Base-by-base conservation (phyloP, 2,113 vertebrate species). In the Centropus unirufus region DNA sequence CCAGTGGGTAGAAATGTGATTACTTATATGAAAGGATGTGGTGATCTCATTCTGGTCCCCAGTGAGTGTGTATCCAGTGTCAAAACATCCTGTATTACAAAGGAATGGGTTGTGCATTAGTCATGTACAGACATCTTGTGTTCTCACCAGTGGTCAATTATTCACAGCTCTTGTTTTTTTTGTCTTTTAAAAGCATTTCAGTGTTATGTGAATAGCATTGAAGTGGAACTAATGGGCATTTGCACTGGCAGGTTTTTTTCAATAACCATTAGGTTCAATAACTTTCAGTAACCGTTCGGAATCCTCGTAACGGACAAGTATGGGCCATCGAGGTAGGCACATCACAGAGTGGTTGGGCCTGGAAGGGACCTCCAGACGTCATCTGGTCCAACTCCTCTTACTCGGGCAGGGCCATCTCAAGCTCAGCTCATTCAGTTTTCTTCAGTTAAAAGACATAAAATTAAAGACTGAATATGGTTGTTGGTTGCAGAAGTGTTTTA, bases 151-250 rank as follows among this genome's bases (percentile, higher is more conserved):
- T 49, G 76, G 54, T 82, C 80, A 74, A 17, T 93, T 85, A 85
- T 69, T 89, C 84, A 78, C 55, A 44, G 55, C 80, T 91, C 74
- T 78, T 20, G 0, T 27, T 68, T 36, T 36, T 86, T 78, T 79
- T 74, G 67, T 27, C 57, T 66, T 90, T 75, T 87, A 51, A 89
- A 93, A 91, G 76, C 83, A 64, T 85, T 82, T 40, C 7, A 12
- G 34, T 82, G 84, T 89, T 73, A 49, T 6, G 26, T 9, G 24
- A 54, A 21, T 22, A 49, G 19, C 44, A 36, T 3, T 54, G 75
- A 34, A 85, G 58, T 85, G 49, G 64, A 72, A 63, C 30, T 93
- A 63, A 73, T 42, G n/a, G 59, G 30, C 54, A 20, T 62, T 84
- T 61, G 61, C 51, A 9, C 23, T 18, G 58, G 15, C 47, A 62